Percentiles rank a stretch among this genome's conserved stretches.
Evolutionary conservation across 1,140 invertebrate genomes (phyloP).

Genomic region (Trachymyrmex septentrionalis): DNA sequence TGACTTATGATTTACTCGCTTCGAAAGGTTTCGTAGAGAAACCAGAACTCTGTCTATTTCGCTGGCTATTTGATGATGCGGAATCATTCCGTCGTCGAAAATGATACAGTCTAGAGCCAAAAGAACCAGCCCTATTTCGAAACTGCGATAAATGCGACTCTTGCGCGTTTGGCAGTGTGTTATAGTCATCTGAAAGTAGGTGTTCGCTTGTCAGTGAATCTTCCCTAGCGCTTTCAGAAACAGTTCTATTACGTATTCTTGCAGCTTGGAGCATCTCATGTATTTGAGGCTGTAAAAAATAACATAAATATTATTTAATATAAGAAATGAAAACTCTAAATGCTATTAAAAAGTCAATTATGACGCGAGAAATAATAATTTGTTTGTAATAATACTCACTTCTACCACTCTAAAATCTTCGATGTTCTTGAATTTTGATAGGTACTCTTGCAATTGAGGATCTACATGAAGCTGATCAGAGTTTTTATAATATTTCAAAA

Average conservation of each 20-base stretch:
- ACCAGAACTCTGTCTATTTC: conserved; percentile 80
- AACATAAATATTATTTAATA: neutral
- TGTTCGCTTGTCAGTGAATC: conserved; percentile 79
- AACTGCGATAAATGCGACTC: conserved; percentile 79
- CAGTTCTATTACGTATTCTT: conserved; percentile 88
- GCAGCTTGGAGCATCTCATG: conserved; percentile 87
- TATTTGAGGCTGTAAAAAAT: conserved; percentile 86
- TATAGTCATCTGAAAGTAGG: conserved; percentile 83
- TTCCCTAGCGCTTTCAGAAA: conserved; percentile 87
- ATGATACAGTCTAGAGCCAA: conserved; percentile 81
- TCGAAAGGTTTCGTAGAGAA: conserved; percentile 79
- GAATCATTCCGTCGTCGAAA: conserved; percentile 73
- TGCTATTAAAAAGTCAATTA: conserved; percentile 1
- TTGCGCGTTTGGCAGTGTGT: conserved; percentile 76
- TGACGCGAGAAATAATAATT: neutral
- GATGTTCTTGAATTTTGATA: conserved; percentile 96
- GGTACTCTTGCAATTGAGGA: conserved; percentile 91
- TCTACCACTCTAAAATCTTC: conserved; percentile 97
- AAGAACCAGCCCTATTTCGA: conserved; percentile 81
- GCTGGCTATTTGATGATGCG: conserved; percentile 68
- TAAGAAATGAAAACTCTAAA: neutral
- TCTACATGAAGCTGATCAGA: conserved; percentile 93
- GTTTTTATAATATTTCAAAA: conserved; percentile 97
- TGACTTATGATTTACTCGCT: conserved; percentile 66
- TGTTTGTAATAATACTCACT: conserved; percentile 78